Base-by-base conservation (phyloP, 2,888 invertebrate genomes). In the Apamea crenata region DNA sequence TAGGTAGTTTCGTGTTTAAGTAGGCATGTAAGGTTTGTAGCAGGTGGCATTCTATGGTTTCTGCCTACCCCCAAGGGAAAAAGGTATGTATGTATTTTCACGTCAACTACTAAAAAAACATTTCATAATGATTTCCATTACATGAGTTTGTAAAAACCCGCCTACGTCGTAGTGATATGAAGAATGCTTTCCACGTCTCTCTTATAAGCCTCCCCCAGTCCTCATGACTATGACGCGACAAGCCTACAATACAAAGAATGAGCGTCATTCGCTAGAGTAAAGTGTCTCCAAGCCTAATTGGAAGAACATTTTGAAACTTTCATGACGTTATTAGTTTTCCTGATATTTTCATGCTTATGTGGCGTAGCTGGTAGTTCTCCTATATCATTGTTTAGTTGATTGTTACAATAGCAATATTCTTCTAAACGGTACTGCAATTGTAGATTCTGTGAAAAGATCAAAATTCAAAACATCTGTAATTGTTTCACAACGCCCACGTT, bases 271-370 rank as follows among this genome's bases (percentile, higher is more conserved):
- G 63, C 71, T 77, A 53, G 61, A 84, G 74, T 68, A 36, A 65
- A 74, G 81, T 81, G 74, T 40, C 53, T 59, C 50, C 8, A 50
- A 61, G 68, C 72, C 56, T 84, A 84, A 84, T 81, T 84, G 81
- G 74, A 75, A 61, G 59, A 68, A 67, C 2, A 59, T 72, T 68
- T 74, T 47, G 36, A 56, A 73, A 21, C 21, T 75, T 78, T 53
- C 18, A 40, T 44, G 36, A 40, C 32, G 61, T 50, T 36, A 63
- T 70, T 21, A 50, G 18, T 40, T 81, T 59, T 71, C 18, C 18
- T 53, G 1, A 61, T 61, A 71, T 61, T 44, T 44, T 44, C 50
- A 40, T 14, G 29, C 4, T 40, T 59, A 21, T 36, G n/a, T 36
- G n/a, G 56, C 2, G 16, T 21, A 32, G 18, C 32, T 63, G 32